These are phyloP conservation scores for Sorex fumeus DNA, from an alignment of 2,113 vertebrate genomes.

Conservation along the genomic window DNA sequence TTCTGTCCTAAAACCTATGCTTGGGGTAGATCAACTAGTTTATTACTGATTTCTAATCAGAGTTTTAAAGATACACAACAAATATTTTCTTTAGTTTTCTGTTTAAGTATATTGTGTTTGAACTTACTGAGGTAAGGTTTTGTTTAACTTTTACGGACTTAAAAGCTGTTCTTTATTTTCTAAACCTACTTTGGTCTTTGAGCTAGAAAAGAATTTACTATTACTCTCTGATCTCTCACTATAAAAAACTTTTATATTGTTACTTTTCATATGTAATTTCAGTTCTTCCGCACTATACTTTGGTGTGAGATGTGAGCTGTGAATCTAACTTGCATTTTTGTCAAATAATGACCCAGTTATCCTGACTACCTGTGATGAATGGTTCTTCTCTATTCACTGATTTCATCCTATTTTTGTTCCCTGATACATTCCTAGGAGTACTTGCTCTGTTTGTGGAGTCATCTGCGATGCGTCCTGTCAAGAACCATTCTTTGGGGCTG, in stretches of 20 bases:
- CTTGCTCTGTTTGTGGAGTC: not conserved
- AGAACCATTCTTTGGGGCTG: not conserved
- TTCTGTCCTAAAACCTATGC: not conserved
- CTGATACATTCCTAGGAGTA: constrained; percentile 20
- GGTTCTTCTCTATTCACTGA: constrained; percentile 4
- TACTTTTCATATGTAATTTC: constrained; percentile 35
- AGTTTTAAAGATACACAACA: constrained; percentile 19
- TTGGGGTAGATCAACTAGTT: constrained; percentile 23
- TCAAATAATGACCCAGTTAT: constrained; percentile 25
- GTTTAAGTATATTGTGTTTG: constrained; percentile 5
- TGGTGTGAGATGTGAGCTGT: constrained; percentile 43
- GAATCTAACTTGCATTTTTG: constrained; percentile 43
- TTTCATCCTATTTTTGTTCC: constrained; percentile 17
- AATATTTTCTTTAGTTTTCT: not conserved
- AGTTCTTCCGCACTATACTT: constrained; percentile 37
- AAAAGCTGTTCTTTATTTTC: constrained; percentile 36
- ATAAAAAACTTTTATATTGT: constrained; percentile 37
- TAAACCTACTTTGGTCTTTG: not conserved
- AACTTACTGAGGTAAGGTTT: not conserved
- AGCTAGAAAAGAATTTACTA: not conserved
- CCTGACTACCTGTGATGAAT: not conserved
- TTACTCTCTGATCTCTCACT: constrained; percentile 5
- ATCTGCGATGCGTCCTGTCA: not conserved
- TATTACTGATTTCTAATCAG: not conserved
- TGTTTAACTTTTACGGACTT: constrained; percentile 35